Base-by-base conservation (phyloP, 2,888 invertebrate genomes). In the Byasa hedistus region DNA sequence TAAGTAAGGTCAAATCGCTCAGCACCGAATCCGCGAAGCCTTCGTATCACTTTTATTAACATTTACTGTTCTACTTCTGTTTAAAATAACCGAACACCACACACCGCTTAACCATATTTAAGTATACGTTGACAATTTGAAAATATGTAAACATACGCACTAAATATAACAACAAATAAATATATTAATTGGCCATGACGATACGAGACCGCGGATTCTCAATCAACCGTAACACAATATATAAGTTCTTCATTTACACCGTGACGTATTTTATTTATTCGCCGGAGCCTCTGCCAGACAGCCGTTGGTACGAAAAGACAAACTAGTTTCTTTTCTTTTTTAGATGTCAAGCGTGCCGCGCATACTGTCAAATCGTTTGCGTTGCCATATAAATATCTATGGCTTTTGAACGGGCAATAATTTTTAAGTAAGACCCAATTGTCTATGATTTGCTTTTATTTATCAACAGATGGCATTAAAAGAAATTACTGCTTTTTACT, bases 91-190 rank as follows among this genome's bases (percentile, higher is more conserved):
- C 73, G 70, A 71, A 72, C 76, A 75, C 74, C 79, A 77, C 76
- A 78, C 79, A 75, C 78, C 75, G 77, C 76, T 76, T 72, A 73
- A 71, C 69, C 70, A 70, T 70, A 73, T 44, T 73, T 75, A 69
- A 69, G 70, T 72, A 72, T 73, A 73, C 74, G 79, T 77, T 76
- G 76, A 70, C 69, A 74, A 72, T 70, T 72, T 73, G 73, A 74
- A 73, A 78, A 80, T 73, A 83, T 84, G 87, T 88, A 89, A 89
- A 88, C 86, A 85, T 76, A 86, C 81, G 80, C 81, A 84, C 86
- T 87, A 86, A 86, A 78, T 79, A 80, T 83, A 81, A 84, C 79
- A 81, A 84, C 72, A 79, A 75, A 79, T 74, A 73, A 78, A 77
- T 78, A 78, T 79, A 77, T 76, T 71, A 82, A 77, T 76, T 76